Evolutionary conservation across 2,888 invertebrate species (phyloP), one percentile per base, ranked within the genome.

Genomic region (Sphecodes monilicornis): DNA sequence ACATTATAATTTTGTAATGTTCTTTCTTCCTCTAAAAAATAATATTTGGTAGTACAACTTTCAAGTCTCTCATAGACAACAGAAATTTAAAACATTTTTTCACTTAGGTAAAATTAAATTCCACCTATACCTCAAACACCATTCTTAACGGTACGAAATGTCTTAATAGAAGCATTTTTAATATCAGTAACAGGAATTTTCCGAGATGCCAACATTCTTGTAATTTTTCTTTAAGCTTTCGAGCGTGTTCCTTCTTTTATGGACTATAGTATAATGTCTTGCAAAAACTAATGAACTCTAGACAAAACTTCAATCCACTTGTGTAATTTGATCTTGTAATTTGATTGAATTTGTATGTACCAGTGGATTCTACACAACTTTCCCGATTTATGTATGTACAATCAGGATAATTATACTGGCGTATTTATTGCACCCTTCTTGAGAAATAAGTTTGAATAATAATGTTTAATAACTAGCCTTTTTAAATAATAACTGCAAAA

Each of bases 131-230:
- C 60, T 60, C 60, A 29, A 60, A 60, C 29, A 16, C 13, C 29
- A 13, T 60, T 29, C 29, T 60, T 29, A 3, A 60, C 8, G 29
- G 13, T 29, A 11, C 1, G 8, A 60, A 29, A 60, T 60, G 29
- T 29, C 60, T 29, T 60, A 60, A 60, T 60, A 29, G 13, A 60
- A 29, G 16, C 60, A 60, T 60, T 60, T 60, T 60, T 60, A 60
- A 60, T 29, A 60, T 29, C 16, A 16, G 29, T 29, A 60, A 60
- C 13, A 10, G 60, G 16, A 60, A 60, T 60, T 60, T 29, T 60
- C 60, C 60, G 29, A 29, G 29, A 11, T 29, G 29, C 60, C 29
- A 26, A 60, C 60, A 60, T 60, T 60, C 60, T 29, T 29, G 60
- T 26, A 11, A 60, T 29, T 60, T 29, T 60, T 60, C 29, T 29